Percentiles rank a stretch among this genome's conserved stretches.
These are phyloP conservation scores for Anthoptus insignis DNA, from an alignment of 2,888 invertebrate species.

Conservation along the genomic window DNA sequence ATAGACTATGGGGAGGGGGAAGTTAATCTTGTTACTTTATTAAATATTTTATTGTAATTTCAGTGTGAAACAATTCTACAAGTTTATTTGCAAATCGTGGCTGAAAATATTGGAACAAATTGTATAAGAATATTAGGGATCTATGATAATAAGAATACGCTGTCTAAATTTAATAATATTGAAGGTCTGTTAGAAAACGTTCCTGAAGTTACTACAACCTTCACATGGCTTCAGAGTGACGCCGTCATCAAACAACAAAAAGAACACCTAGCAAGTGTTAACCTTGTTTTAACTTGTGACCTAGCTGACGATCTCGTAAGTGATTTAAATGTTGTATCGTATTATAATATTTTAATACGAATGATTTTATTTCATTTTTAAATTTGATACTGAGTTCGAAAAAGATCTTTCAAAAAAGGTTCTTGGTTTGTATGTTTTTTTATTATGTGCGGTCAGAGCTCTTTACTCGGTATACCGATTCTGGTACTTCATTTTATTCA, in stretches of 20 bases:
- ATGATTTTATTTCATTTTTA: too few species aligned
- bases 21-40: too few species aligned
- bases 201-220: not conserved
- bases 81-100: constrained; percentile 1
- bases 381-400: too few species aligned
- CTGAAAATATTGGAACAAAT: not conserved
- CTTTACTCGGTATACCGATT: too few species aligned
- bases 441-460: too few species aligned
- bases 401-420: too few species aligned
- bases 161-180: not conserved
- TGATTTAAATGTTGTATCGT: too few species aligned
- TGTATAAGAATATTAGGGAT: not conserved
- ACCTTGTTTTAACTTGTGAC: not conserved
- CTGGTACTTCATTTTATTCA: too few species aligned
- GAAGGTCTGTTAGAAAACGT: not conserved
- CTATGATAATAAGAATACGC: not conserved
- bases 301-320: not conserved
- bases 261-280: not conserved
- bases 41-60: not conserved
- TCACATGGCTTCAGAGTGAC: not conserved
- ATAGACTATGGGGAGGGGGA: too few species aligned
- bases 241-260: not conserved
- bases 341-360: too few species aligned
- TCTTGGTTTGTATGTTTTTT: too few species aligned
- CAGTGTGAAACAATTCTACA: not conserved